These are phyloP conservation scores for Platyrinchus mystaceus DNA, from an alignment of 2,797 vertebrate genomes.

Conservation along the genomic window DNA sequence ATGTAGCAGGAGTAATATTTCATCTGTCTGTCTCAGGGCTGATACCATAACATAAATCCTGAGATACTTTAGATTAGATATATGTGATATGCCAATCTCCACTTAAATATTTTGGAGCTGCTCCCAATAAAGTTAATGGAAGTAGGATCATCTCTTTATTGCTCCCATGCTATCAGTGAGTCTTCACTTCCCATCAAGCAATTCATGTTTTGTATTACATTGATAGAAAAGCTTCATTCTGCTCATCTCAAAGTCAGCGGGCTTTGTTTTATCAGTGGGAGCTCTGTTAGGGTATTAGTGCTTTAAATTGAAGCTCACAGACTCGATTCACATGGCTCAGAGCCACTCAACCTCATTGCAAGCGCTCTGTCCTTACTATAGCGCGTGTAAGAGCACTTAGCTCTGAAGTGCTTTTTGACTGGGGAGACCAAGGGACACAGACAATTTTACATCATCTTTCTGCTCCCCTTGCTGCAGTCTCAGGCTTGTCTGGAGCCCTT, in stretches of 20 bases:
- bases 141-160: constrained; percentile 53
- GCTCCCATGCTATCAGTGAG: not conserved
- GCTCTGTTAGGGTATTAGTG: not conserved
- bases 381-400: not conserved
- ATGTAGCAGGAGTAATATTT: constrained; percentile 34
- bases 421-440: not conserved
- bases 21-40: constrained; percentile 19
- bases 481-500: not conserved
- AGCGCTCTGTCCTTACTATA: not conserved
- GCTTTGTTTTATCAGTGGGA: not conserved
- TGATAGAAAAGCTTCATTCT: constrained; percentile 17
- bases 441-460: not conserved
- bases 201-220: not conserved
- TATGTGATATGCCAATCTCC: constrained; percentile 46
- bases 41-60: constrained; percentile 52
- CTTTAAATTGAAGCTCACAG: not conserved
- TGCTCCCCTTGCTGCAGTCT: not conserved
- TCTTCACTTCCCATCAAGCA: constrained; percentile 1
- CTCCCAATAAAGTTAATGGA: constrained; percentile 66
- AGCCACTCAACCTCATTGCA: not conserved
- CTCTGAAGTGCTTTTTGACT: not conserved
- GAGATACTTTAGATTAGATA: constrained; percentile 48
- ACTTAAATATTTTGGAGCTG: constrained; percentile 54
- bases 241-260: not conserved
- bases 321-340: not conserved